Evolutionary conservation across 2,113 vertebrate genomes (phyloP), one percentile per base, ranked within the genome.

Genomic region (Corythaixoides concolor): DNA sequence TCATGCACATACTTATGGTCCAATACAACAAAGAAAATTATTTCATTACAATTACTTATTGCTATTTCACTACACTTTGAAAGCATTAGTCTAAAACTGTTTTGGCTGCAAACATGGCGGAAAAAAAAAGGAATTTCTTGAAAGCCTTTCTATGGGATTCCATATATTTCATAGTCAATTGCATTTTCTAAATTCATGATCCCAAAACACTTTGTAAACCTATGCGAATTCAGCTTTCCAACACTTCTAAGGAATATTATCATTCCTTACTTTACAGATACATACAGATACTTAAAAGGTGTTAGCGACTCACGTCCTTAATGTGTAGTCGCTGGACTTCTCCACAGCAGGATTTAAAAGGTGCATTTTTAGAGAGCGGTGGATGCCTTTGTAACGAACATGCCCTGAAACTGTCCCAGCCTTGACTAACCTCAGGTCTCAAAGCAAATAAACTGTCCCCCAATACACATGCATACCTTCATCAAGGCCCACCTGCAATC

Each of bases 401-500:
- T 4, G 50, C 37, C 69, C 55, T 41, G 12, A 16, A 37, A 16
- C 16, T 15, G 18, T 16, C 64, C 20, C 23, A 19, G 35, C 5
- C 47, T 12, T 22, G 32, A 16, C 32, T 7, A 8, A 17, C 23
- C 53, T 30, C 23, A 12, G 39, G 37, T 67, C n/a, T 52, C 14
- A 11, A 23, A 77, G 64, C 13, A 77, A 41, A 28, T 4, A 11
- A 37, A 10, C 27, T 22, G 11, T 4, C 5, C n/a, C 68, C 28
- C 6, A 24, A 39, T 0, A 17, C 17, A 5, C 0, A 0, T 0
- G n/a, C 39, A 30, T 6, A 21, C 8, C 30, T n/a, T 22, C 32
- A 20, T 2, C 41, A 24, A 8, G 55, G 52, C 28, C 72, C 84
- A 21, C 16, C 56, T 43, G 37, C 39, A 53, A 18, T 0, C 23